Base-by-base conservation (phyloP, 2,797 vertebrate species). In the Sylvia borin region DNA sequence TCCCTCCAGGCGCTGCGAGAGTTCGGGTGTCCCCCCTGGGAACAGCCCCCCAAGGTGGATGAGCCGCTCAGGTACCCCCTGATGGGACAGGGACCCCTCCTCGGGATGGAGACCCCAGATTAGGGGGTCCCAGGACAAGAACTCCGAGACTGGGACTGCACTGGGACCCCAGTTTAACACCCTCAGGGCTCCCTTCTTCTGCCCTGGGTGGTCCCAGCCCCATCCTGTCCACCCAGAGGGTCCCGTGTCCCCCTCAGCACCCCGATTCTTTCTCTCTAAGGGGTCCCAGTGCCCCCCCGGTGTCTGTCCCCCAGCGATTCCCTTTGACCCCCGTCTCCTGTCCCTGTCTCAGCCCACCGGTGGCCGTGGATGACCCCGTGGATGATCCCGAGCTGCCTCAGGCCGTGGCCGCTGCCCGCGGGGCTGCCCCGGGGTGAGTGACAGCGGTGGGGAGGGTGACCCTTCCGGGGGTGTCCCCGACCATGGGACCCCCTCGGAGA, bases 91-190 rank as follows among this genome's bases (percentile, higher is more conserved):
- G 16, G 31, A 42, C 10, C 12, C 45, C 36, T 40, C 5, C 20
- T 31, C 36, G 24, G 32, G 21, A 43, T 11, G 32, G 32, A 31
- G 10, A 70, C 38, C 32, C 36, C 13, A 34, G 21, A 43, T 13
- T 34, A 7, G 16, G 20, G 36, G 20, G 13, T 70, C 16, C 10
- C 25, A 70, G 65, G 45, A 25, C 4, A 5, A 60, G 20, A 50
- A 19, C 20, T 50, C 15, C 0, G 0, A 29, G 31, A 19, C 25
- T 3, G 3, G 31, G 31, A 57, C 24, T 17, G 29, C 24, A 26
- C 21, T 55, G n/a, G n/a, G 26, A 65, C 21, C 13, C 16, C 2
- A 1, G 20, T 50, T 60, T 50, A 60, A 19, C 31, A 7, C 36
- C 19, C 8, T 6, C 31, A 34, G 64, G 13, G 31, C 4, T 2